Conservation (phyloP, 2,888 invertebrate genomes). For the Melanotus villosus region DNA sequence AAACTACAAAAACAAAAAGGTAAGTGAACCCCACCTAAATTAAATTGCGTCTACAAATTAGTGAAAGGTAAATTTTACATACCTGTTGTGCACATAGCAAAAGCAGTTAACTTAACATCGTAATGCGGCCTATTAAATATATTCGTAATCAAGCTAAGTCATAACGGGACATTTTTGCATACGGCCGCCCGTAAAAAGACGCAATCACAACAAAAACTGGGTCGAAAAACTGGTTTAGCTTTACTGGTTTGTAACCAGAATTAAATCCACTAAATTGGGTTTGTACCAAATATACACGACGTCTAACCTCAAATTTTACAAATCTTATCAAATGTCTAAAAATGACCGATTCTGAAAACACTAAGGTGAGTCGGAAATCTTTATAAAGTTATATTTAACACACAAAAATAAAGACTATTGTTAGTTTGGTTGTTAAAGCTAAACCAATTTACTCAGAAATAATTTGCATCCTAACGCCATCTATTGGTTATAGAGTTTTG, state of each 20-base stretch:
- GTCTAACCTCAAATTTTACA: neutral
- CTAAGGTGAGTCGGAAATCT: too few species aligned
- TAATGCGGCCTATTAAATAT: conserved; percentile 3
- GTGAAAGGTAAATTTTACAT: neutral
- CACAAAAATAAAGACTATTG: neutral
- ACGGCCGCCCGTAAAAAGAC: conserved; percentile 41
- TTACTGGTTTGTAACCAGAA: neutral
- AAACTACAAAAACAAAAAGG: conserved; percentile 22
- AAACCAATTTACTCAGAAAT: too few species aligned
- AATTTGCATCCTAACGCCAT: conserved; percentile 1
- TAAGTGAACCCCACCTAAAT: conserved; percentile 41
- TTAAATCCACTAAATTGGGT: neutral
- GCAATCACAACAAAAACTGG: conserved; percentile 52
- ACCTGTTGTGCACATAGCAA: conserved; percentile 35
- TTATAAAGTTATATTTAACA: neutral
- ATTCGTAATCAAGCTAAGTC: conserved; percentile 7
- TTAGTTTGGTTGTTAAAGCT: neutral
- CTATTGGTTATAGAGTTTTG: conserved; percentile 69
- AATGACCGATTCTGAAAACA: too few species aligned
- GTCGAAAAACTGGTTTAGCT: conserved; percentile 44
- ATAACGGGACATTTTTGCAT: conserved; percentile 38
- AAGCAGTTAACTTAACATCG: conserved; percentile 17
- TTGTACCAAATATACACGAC: neutral
- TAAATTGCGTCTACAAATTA: conserved; percentile 10
- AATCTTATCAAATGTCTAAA: too few species aligned